These are phyloP conservation scores for Anabas testudineus DNA, from an alignment of 2,797 vertebrate species.

Conservation along the genomic window DNA sequence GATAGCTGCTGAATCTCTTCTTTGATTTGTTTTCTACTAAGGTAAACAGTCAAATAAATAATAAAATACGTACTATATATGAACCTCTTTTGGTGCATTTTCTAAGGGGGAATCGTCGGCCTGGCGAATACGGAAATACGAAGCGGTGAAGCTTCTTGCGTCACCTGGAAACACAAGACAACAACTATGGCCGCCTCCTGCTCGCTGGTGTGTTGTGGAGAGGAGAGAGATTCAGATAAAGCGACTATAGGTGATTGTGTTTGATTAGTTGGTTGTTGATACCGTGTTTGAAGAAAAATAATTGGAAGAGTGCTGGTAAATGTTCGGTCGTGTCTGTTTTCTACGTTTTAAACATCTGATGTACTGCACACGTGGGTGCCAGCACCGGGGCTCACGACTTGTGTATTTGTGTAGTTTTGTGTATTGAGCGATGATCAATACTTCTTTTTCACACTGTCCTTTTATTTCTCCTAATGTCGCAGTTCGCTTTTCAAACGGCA, in stretches of 20 bases:
- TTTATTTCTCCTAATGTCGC: neutral
- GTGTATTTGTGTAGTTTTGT: neutral
- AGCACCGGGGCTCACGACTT: neutral
- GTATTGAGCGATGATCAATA: neutral
- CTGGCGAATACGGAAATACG: constrained; percentile 40
- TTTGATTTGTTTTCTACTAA: too few species aligned
- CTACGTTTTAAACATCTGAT: neutral
- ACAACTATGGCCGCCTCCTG: constrained; percentile 79
- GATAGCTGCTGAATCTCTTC: too few species aligned
- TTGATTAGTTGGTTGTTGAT: neutral
- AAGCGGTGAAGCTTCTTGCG: constrained; percentile 1
- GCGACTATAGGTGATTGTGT: constrained; percentile 77
- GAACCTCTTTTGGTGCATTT: too few species aligned
- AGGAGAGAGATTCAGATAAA: constrained; percentile 71
- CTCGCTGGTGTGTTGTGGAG: constrained; percentile 70
- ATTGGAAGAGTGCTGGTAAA: too few species aligned
- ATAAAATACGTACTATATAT: too few species aligned
- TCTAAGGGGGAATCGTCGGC: too few species aligned
- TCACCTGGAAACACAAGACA: neutral
- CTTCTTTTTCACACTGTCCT: too few species aligned
- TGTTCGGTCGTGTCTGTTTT: rapidly evolving
- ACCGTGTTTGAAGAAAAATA: rapidly evolving
- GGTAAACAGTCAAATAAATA: too few species aligned
- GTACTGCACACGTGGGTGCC: constrained; percentile 55
- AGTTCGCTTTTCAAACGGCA: constrained; percentile 95